phyloP scores from a whole-genome alignment of 2,888 invertebrate genomes.

The Tuta absoluta region DNA sequence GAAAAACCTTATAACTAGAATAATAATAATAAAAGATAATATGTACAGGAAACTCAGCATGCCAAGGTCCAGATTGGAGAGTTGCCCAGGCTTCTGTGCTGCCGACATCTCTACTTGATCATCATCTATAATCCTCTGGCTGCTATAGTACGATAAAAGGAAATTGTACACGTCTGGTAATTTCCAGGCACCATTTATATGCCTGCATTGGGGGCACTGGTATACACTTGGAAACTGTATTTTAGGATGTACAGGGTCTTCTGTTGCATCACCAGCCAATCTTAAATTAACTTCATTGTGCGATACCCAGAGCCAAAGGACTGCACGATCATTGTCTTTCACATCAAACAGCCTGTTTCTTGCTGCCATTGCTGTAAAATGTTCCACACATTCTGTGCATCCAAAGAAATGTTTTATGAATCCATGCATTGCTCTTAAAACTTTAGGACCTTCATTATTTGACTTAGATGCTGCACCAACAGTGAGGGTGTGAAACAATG shows the following conservation, averaged over 20 bases:
- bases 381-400: conserved; percentile 93
- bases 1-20: conserved; percentile 88
- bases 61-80: conserved; percentile 86
- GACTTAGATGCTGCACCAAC: conserved; percentile 85
- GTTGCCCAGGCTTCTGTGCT: conserved; percentile 67
- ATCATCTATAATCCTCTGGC: conserved; percentile 54
- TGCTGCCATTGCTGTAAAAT: conserved; percentile 93
- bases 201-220: conserved; percentile 86
- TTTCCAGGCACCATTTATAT: conserved; percentile 82
- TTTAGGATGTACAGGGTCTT: conserved; percentile 95
- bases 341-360: conserved; percentile 86
- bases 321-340: conserved; percentile 85
- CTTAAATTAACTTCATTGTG: conserved; percentile 97
- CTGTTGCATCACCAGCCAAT: conserved; percentile 91
- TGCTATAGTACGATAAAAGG: conserved; percentile 76
- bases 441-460: conserved; percentile 82
- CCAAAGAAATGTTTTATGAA: conserved; percentile 97
- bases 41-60: conserved; percentile 89
- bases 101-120: conserved; percentile 47
- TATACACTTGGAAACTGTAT: conserved; percentile 89
- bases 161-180: conserved; percentile 83
- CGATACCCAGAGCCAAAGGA: conserved; percentile 96
- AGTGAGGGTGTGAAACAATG: conserved; percentile 94
- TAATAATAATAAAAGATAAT: conserved; percentile 87
- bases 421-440: conserved; percentile 91